Evolutionary conservation across 2,113 vertebrate genomes (phyloP), one percentile per base, ranked within the genome.

Genomic region (Larimichthys crocea): DNA sequence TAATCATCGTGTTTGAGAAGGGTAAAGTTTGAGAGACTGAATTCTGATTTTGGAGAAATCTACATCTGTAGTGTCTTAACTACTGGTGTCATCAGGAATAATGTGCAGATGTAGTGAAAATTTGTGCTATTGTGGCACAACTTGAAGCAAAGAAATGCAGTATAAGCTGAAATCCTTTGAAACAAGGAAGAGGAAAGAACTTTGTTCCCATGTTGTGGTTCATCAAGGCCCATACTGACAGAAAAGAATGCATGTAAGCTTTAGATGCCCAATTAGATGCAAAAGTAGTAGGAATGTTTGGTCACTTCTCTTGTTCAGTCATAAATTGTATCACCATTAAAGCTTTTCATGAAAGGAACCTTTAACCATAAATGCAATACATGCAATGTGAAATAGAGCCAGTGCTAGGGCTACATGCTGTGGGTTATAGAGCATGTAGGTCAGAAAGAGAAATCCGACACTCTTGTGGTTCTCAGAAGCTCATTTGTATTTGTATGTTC

Each of bases 401-500:
- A 48, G n/a, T 22, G 65, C 5, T 57, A 5, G 15, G 15, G 8
- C 5, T 42, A 48, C 15, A 50, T 57, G 63, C 40, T 60, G 46
- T 26, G 17, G 29, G 4, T 65, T 42, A 12, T 1, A 15, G 26
- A 35, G 0, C 19, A 57, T 31, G 9, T 10, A 8, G 50, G 31
- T 29, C 6, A 68, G 10, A 75, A 49, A 26, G 10, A 9, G 62
- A 64, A 64, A 73, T 49, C 4, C 7, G 24, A 79, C 53, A 22
- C 46, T 50, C 40, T 57, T 49, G 3, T 49, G 46, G 3, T 77
- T 80, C 15, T 29, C 3, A 19, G 5, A 49, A 29, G 14, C 56
- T 70, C 4, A 62, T 89, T 84, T 86, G 61, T 42, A 24, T 85
- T 76, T 55, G 53, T 52, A 12, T 53, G 3, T 63, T 29, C 56